Percentiles rank a stretch among this genome's conserved stretches.
Evolutionary conservation across 2,888 invertebrate genomes (phyloP).

Genomic region (Agonopterix heracliana): DNA sequence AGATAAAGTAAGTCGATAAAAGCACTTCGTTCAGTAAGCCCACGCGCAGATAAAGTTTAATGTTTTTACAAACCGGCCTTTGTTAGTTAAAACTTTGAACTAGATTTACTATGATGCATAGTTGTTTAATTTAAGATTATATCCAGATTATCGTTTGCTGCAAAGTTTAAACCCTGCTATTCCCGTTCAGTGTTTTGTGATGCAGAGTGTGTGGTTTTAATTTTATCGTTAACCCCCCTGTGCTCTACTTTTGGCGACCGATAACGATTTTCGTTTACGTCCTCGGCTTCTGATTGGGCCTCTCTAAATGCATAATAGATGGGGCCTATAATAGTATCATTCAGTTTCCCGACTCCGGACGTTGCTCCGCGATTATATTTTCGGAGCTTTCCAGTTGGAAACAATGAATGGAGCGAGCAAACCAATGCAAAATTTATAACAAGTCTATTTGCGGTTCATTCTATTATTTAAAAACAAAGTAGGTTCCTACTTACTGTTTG

Average conservation of each 20-base stretch:
- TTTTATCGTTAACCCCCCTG: constrained; percentile 18
- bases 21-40: constrained; percentile 28
- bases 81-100: constrained; percentile 26
- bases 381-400: constrained; percentile 40
- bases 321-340: constrained; percentile 64
- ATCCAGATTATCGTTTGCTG: constrained; percentile 8
- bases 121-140: constrained; percentile 15
- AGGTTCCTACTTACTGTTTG: no score
- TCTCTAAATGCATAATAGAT: constrained; percentile 63
- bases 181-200: background rate
- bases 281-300: constrained; percentile 46
- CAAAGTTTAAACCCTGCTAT: background rate
- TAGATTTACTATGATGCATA: constrained; percentile 17
- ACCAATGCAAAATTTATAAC: constrained; percentile 22
- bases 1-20: constrained; percentile 36
- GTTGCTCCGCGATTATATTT: constrained; percentile 58
- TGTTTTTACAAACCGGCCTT: constrained; percentile 27
- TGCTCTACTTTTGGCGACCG: constrained; percentile 33
- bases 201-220: constrained; percentile 7
- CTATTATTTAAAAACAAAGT: no score
- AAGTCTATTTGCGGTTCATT: constrained; percentile 23
- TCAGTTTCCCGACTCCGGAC: constrained; percentile 35
- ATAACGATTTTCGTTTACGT: constrained; percentile 65
- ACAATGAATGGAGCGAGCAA: constrained; percentile 28
- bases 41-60: constrained; percentile 32